A percentile compares a stretch with the other conserved stretches of the same genome.
Evolutionary conservation across 2,797 vertebrate species (phyloP).

Genomic region (Rhinichthys osculus): DNA sequence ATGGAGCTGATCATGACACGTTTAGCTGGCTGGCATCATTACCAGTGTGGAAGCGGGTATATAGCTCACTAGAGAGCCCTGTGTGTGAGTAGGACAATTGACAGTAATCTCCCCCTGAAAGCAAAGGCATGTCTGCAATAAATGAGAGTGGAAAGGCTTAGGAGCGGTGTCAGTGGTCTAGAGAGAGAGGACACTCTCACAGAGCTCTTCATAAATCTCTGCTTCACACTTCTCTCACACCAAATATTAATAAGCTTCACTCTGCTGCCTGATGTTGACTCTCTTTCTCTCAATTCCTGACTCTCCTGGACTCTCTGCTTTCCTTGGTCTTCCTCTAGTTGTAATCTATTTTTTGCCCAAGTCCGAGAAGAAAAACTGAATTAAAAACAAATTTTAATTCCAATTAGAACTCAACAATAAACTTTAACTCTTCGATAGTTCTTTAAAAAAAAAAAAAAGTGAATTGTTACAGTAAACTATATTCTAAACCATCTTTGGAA

Average conservation of each 20-base stretch:
- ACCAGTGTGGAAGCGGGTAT: conserved; percentile 43
- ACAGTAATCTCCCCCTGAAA: conserved; percentile 65
- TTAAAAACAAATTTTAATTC: not conserved
- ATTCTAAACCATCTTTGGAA: not conserved
- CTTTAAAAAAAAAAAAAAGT: not conserved
- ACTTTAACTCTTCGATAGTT: not conserved
- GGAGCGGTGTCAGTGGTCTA: conserved; percentile 59
- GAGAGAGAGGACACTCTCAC: conserved; percentile 56
- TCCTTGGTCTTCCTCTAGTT: not conserved
- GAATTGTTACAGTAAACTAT: not conserved
- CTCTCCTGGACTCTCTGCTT: not conserved
- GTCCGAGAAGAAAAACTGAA: not conserved
- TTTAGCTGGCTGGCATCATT: conserved; percentile 50
- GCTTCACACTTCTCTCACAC: conserved; percentile 52
- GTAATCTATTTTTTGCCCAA: not conserved
- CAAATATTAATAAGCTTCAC: conserved; percentile 62
- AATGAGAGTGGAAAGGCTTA: conserved; percentile 62
- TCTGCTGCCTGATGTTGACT: conserved; percentile 53
- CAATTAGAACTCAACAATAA: not conserved
- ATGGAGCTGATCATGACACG: conserved; percentile 47
- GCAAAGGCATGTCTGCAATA: conserved; percentile 66
- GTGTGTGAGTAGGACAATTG: conserved; percentile 50
- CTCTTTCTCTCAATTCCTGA: conserved; percentile 51
- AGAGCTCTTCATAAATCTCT: conserved; percentile 63
- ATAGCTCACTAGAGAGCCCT: conserved; percentile 41